Evolutionary conservation across 2,797 vertebrate species (phyloP).

Genomic region (Helostoma temminkii): DNA sequence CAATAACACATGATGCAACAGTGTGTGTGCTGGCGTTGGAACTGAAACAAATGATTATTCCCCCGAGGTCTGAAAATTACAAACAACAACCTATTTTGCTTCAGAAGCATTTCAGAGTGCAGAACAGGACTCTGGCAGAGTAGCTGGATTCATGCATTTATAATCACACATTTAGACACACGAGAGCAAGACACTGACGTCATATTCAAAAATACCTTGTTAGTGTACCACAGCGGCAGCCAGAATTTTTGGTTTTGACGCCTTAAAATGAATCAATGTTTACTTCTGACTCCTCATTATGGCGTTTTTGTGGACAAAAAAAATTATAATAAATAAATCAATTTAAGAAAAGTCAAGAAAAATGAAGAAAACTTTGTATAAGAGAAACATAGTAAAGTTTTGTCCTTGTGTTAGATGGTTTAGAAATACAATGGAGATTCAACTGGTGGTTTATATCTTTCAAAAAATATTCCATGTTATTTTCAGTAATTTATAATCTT

Average conservation of each 20-base stretch:
- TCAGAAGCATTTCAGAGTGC: conserved; percentile 35
- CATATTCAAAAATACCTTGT: conserved; percentile 7
- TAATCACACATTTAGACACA: conserved; percentile 32
- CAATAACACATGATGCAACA: conserved; percentile 50
- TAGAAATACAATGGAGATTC: background rate
- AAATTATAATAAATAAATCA: background rate
- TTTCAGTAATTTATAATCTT: background rate
- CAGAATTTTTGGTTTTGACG: no score
- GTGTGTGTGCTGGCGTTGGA: conserved; percentile 32
- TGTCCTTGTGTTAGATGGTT: background rate
- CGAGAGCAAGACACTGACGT: background rate
- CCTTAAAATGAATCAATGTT: no score
- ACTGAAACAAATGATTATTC: conserved; percentile 55
- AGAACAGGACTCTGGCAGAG: conserved; percentile 16
- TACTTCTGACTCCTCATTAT: no score
- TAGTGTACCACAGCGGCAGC: background rate
- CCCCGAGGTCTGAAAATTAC: conserved; percentile 35
- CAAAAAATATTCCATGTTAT: background rate
- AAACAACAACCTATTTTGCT: conserved; percentile 51
- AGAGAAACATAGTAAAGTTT: background rate
- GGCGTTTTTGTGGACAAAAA: no score
- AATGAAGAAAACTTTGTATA: background rate
- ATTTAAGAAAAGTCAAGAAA: no score
- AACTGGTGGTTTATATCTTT: background rate
- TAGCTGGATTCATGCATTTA: conserved; percentile 25